Evolutionary conservation across 2,113 vertebrate genomes (phyloP), one percentile per base, ranked within the genome.

Genomic region (Thryonomys swinderianus): DNA sequence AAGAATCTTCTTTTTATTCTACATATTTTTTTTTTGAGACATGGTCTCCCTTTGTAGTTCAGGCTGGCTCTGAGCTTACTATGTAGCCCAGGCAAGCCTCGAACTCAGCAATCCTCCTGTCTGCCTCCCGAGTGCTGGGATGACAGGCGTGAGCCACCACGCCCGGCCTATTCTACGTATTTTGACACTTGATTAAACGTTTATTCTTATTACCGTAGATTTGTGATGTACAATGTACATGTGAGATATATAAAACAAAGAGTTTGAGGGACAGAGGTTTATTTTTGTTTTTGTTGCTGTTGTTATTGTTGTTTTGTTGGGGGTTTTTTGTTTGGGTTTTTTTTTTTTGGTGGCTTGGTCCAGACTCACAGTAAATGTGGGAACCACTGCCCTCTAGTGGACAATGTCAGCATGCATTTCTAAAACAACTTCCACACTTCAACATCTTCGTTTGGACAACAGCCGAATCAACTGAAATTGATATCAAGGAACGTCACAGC

Each of bases 371-470:
- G 40, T 45, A 57, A 88, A 69, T 40, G 85, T n/a, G 45, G 91
- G 76, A 91, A 21, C 76, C 32, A 61, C 30, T 2, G 94, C 96
- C 97, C 97, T 96, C 97, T 97, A 85, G 97, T 96, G 97, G 96
- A 37, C 3, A 82, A 78, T 13, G 51, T 83, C n/a, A 87, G 55
- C 91, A 67, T 48, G 61, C 76, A 25, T 12, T 82, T 45, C 37
- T 45, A 80, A 45, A 4, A 17, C 13, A 11, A 14, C 69, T 37
- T 2, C 57, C 55, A 25, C 30, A 53, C 66, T 73, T 64, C 80
- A 80, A n/a, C 16, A 20, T 74, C 42, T 53, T 34, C 53, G 64
- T 88, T 71, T 81, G 42, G 42, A 62, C 37, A n/a, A 21, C 32
- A 40, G 55, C n/a, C 83, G 25, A 91, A 82, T n/a, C 17, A 61